phyloP scores from a whole-genome alignment of 2,797 vertebrate species.

The Lerista edwardsae region DNA sequence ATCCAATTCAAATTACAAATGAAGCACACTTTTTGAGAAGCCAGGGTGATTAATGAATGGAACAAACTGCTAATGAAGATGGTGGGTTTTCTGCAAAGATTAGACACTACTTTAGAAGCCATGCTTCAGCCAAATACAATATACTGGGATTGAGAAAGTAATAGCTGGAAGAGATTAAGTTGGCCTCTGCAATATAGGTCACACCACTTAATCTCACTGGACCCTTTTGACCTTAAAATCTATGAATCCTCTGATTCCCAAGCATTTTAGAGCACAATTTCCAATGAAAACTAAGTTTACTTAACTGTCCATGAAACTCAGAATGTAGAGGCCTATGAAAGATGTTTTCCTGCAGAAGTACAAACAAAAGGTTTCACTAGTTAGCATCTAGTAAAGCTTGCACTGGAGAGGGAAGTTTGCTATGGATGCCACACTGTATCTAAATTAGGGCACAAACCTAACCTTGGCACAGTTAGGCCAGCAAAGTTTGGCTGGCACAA shows the following conservation, averaged over 20 bases:
- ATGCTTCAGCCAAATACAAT: not conserved
- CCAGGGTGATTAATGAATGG: conserved; percentile 4
- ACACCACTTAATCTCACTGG: conserved; percentile 23
- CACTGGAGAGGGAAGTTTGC: too few species aligned
- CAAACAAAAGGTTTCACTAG: not conserved
- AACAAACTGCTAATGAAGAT: conserved; percentile 19
- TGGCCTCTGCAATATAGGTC: conserved; percentile 23
- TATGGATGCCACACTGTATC: not conserved
- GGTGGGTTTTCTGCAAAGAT: not conserved
- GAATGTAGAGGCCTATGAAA: conserved; percentile 12
- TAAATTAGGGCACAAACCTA: too few species aligned
- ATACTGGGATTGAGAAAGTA: conserved; percentile 2
- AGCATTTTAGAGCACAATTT: conserved; percentile 20
- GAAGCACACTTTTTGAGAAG: conserved; percentile 6
- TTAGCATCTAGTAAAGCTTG: too few species aligned
- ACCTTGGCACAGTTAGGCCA: too few species aligned
- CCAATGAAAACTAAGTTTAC: not conserved
- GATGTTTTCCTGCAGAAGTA: conserved; percentile 8
- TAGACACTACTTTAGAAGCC: not conserved
- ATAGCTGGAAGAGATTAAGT: conserved; percentile 32
- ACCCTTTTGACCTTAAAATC: conserved; percentile 10
- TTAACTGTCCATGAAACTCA: conserved; percentile 7
- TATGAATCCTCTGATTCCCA: conserved; percentile 25
- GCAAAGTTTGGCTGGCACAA: too few species aligned
- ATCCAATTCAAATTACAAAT: not conserved